phyloP scores from a whole-genome alignment of 2,113 vertebrate genomes.

The Colistium nudipinnis region DNA sequence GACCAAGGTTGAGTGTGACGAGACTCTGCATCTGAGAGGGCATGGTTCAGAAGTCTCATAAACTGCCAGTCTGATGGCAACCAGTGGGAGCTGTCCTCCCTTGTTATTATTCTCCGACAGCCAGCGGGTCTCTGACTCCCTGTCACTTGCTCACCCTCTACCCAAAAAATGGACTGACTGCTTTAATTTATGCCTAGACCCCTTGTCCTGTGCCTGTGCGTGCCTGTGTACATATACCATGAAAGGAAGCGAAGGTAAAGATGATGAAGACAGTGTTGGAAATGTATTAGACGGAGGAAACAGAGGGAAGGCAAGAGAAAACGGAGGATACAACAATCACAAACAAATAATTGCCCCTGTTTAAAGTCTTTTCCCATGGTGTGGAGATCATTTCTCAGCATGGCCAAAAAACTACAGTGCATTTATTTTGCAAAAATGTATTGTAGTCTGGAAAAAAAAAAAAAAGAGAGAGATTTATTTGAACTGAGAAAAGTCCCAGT shows the following conservation, averaged over 20 bases:
- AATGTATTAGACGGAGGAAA: too few relatives aligned
- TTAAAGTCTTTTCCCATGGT: not conserved
- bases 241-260: constrained; percentile 1
- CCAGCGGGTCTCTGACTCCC: constrained; percentile 58
- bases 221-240: not conserved
- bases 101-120: constrained; percentile 61
- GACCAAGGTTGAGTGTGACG: constrained; percentile 34
- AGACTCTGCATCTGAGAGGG: constrained; percentile 14
- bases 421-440: not conserved
- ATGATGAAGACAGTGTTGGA: too few relatives aligned
- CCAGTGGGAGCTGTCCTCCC: constrained; percentile 35
- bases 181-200: constrained; percentile 37
- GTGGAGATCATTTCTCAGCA: not conserved
- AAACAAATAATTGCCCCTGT: not conserved
- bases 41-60: constrained; percentile 48
- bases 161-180: constrained; percentile 46
- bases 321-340: not conserved
- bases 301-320: too few relatives aligned
- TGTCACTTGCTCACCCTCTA: constrained; percentile 43
- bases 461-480: constrained; percentile 8
- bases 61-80: constrained; percentile 46
- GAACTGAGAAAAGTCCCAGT: not conserved
- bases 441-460: constrained; percentile 23
- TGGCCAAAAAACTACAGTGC: not conserved
- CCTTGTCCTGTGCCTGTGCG: not conserved